These are phyloP conservation scores for Dipodomys stephensi DNA, from an alignment of 2,113 vertebrate genomes.

Conservation along the genomic window DNA sequence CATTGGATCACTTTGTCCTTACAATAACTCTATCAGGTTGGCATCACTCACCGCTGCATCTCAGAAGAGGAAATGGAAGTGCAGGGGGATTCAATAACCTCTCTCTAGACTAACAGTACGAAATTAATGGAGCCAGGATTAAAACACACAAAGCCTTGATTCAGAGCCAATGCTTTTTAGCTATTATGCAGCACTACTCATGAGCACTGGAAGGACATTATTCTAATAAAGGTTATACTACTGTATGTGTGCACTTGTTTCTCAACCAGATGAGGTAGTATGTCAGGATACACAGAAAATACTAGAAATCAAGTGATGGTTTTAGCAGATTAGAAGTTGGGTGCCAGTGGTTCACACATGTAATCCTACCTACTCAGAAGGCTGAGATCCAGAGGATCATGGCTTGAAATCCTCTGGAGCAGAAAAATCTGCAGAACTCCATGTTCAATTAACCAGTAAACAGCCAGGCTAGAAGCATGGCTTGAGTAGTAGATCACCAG, in stretches of 20 bases:
- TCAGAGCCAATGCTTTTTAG: background rate
- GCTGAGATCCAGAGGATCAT: no score
- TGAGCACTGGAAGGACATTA: background rate
- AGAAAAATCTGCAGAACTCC: no score
- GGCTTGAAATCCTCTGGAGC: no score
- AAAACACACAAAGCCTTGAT: background rate
- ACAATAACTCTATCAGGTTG: background rate
- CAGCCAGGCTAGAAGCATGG: no score
- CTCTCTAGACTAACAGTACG: background rate
- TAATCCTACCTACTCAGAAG: no score
- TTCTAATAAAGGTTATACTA: background rate
- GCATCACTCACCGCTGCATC: background rate
- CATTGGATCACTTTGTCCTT: background rate
- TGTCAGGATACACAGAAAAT: background rate
- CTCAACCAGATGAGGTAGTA: background rate
- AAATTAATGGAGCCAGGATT: background rate
- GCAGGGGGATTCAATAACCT: background rate
- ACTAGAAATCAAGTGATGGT: background rate
- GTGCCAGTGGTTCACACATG: no score
- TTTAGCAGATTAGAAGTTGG: constrained; percentile 9
- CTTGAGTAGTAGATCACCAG: no score
- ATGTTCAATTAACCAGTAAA: no score
- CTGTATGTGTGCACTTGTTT: background rate
- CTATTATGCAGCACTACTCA: background rate
- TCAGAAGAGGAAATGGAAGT: background rate